Evolutionary conservation across 64 coral and sea anemone species (phyloP).

Genomic region (Trachythela sp.): DNA sequence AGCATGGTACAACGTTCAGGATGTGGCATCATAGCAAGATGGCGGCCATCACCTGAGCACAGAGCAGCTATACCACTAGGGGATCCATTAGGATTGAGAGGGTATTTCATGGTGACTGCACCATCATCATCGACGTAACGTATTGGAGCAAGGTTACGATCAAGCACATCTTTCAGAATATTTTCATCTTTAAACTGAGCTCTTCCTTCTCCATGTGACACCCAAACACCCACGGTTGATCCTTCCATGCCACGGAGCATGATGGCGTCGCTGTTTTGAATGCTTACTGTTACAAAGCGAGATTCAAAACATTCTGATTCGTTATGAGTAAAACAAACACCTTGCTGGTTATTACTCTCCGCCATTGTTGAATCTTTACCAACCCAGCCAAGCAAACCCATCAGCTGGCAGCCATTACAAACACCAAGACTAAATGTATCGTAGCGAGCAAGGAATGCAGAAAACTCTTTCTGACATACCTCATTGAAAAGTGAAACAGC

Average conservation of each 20-base stretch:
- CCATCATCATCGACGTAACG: constrained; percentile 82
- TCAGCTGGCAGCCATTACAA: constrained; percentile 93
- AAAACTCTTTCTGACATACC: constrained; percentile 56
- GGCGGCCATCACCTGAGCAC: constrained; percentile 82
- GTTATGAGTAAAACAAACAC: constrained; percentile 94
- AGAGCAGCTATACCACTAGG: constrained; percentile 84
- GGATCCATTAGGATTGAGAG: constrained; percentile 90
- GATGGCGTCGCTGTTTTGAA: constrained; percentile 74
- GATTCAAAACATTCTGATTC: constrained; percentile 87
- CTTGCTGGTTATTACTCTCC: constrained; percentile 42
- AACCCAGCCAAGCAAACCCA: constrained; percentile 87
- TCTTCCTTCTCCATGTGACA: constrained; percentile 88
- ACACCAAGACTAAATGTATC: constrained; percentile 89
- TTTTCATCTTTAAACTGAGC: constrained; percentile 44
- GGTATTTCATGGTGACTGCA: constrained; percentile 67
- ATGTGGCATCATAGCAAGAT: constrained; percentile 99
- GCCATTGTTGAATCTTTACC: constrained; percentile 33
- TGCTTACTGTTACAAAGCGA: constrained; percentile 75
- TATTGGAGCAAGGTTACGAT: constrained; percentile 71
- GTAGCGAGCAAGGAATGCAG: constrained; percentile 62
- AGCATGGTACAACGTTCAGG: constrained; percentile 82
- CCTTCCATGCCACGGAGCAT: constrained; percentile 95
- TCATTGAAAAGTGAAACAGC: constrained; percentile 81
- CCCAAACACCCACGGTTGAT: constrained; percentile 82
- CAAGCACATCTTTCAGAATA: constrained; percentile 54